Base-by-base conservation (phyloP, 2,113 vertebrate species). In the Turdus rufiventris region DNA sequence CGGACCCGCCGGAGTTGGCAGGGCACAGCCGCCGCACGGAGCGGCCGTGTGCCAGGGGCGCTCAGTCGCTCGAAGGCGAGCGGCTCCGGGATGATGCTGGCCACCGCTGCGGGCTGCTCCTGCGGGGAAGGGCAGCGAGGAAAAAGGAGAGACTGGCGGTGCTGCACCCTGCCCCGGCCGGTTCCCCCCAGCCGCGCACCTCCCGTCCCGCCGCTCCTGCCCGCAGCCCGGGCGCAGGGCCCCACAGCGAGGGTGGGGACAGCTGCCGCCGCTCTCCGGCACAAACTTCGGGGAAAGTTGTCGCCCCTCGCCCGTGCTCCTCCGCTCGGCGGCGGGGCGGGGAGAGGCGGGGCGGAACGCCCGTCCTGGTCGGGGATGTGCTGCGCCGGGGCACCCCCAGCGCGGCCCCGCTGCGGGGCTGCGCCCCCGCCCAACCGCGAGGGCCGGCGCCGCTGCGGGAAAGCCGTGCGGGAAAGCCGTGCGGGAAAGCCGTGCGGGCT, bases 281-380 rank as follows among this genome's bases (percentile, higher is more conserved):
- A 26, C 14, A 89, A 90, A 85, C 82, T 95, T 87, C 13, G 57
- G 47, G 62, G 48, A 88, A 95, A 95, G 91, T 95, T 90, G 62
- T 54, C 12, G 20, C 26, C 53, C 47, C 33, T n/a, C 19, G 26
- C 6, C 48, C 20, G 42, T 11, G 75, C 25, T 50, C 13, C 73
- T 31, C 23, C 29, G 50, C 40, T 54, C 45, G 23, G 16, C 74
- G 26, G 65, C 48, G 19, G 26, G 79, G 72, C 88, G 34, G 71
- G 34, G 70, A 75, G 34, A 36, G 51, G 74, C 26, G 54, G 63
- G 40, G 31, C 26, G 16, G 38, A 28, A 12, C 29, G 62, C 62
- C 38, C 67, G 36, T 57, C 15, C 48, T 29, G 3, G 14, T 13
- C 9, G 31, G 17, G 29, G 23, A 25, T 54, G 29, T 2, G 62